Evolutionary conservation across 1,140 invertebrate species (phyloP), one percentile per base, ranked within the genome.

Genomic region (Papilio dardanus): DNA sequence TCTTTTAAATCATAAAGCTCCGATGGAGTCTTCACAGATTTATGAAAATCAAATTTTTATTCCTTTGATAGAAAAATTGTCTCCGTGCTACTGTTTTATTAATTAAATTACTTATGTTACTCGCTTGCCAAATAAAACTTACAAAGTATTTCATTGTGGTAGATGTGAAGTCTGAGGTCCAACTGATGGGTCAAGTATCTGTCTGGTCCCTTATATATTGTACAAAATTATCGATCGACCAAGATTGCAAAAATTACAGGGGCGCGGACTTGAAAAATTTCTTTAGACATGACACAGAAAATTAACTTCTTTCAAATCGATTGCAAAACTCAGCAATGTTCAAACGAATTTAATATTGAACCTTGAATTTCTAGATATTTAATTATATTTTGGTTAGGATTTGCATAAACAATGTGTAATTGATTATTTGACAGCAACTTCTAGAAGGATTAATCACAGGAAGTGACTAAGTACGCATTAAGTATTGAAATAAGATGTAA

Each of bases 101-200:
- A 24, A 54, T 28, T 54, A 54, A 54, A 24, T 54, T 54, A n/a
- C n/a, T n/a, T n/a, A 8, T 28, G 3, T 1, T 24, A 21, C 24
- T 28, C 19, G 54, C 28, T 14, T 28, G 14, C 54, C 14, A 62
- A 62, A 62, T 19, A 62, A 30, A 54, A 84, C 84, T 86, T 80
- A 86, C 84, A 75, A 81, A 75, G 68, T 77, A 81, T 67, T 83
- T 74, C 84, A 86, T 86, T 81, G 80, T 84, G 76, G 42, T 50
- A 50, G 71, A 54, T 78, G 62, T 80, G 14, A 75, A 75, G 78
- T 75, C 71, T 78, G 46, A 37, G 42, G 30, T 68, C 24, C 67
- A 76, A 86, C 84, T 86, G 84, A 83, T 86, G 78, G 28, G 58
- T 50, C 19, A 50, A 28, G 31, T 46, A 67, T 73, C 62, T 69